Percentiles rank a stretch among this genome's conserved stretches.
Conservation (phyloP, 1,140 invertebrate genomes). For the Drosophila melanica region DNA sequence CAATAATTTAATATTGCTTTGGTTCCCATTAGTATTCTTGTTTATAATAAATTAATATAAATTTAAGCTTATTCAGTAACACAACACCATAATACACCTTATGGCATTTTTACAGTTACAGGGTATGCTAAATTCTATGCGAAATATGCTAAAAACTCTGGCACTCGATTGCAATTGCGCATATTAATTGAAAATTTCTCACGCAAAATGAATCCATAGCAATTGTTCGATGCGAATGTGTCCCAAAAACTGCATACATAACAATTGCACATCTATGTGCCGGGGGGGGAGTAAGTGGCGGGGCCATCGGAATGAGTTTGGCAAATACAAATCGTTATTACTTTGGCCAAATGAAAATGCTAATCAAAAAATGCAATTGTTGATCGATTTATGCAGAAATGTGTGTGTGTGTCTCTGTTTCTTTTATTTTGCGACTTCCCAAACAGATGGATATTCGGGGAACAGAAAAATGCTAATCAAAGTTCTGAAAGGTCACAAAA, state of each 20-base stretch:
- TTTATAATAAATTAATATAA: too few species aligned
- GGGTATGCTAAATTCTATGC: conserved; percentile 53
- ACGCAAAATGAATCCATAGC: conserved; percentile 54
- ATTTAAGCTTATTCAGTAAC: neutral
- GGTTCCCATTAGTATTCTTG: too few species aligned
- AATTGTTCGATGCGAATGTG: conserved; percentile 47
- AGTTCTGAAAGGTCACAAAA: neutral
- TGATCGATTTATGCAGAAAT: conserved; percentile 50
- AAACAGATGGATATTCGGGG: conserved; percentile 1
- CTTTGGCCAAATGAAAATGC: conserved; percentile 52
- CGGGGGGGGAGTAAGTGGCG: too few species aligned
- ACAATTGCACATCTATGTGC: conserved; percentile 27
- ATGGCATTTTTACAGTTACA: neutral
- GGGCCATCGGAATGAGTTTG: conserved; percentile 4
- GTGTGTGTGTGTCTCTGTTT: neutral
- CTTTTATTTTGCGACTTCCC: neutral
- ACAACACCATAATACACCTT: neutral
- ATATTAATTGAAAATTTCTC: conserved; percentile 79
- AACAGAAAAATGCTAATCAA: conserved; percentile 13
- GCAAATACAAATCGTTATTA: conserved; percentile 51
- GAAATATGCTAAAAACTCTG: conserved; percentile 66
- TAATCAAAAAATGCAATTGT: conserved; percentile 54
- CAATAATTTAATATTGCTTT: too few species aligned
- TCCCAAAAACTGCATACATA: conserved; percentile 43
- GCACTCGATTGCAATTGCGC: conserved; percentile 62